Evolutionary conservation across 2,113 vertebrate species (phyloP).

Genomic region (Dascyllus trimaculatus): DNA sequence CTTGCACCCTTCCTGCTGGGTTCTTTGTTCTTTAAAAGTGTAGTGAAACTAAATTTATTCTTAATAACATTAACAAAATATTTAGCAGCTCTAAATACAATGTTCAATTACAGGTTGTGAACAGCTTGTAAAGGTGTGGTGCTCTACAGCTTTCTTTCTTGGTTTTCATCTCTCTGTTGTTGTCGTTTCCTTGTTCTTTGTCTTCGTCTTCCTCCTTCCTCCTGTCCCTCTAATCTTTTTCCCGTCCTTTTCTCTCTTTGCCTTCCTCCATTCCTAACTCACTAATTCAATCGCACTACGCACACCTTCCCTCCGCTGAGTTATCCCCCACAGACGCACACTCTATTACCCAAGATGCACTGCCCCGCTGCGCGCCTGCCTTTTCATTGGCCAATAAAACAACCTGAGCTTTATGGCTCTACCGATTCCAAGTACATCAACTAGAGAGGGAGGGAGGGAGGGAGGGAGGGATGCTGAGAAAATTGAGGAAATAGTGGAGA

Average conservation of each 20-base stretch:
- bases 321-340: constrained; percentile 65
- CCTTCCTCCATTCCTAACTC: not conserved
- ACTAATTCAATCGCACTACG: constrained; percentile 58
- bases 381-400: constrained; percentile 81
- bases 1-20: too few species aligned
- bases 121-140: too few species aligned
- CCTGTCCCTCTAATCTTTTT: not conserved
- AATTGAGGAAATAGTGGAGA: constrained; percentile 1
- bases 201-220: not conserved
- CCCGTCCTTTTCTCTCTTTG: not conserved
- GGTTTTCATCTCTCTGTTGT: too few species aligned
- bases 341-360: constrained; percentile 79
- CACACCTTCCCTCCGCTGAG: constrained; percentile 33
- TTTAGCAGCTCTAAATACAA: too few species aligned
- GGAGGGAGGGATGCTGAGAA: constrained; percentile 5
- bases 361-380: constrained; percentile 55
- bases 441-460: constrained; percentile 9
- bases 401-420: constrained; percentile 75
- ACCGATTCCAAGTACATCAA: constrained; percentile 68
- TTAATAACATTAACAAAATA: too few species aligned
- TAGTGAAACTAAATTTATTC: too few species aligned
- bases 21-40: too few species aligned
- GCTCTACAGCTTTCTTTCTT: too few species aligned
- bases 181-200: not conserved
- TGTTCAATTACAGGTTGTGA: too few species aligned